phyloP scores from a whole-genome alignment of 2,888 invertebrate genomes.

The Prosopocoilus inquinatus region DNA sequence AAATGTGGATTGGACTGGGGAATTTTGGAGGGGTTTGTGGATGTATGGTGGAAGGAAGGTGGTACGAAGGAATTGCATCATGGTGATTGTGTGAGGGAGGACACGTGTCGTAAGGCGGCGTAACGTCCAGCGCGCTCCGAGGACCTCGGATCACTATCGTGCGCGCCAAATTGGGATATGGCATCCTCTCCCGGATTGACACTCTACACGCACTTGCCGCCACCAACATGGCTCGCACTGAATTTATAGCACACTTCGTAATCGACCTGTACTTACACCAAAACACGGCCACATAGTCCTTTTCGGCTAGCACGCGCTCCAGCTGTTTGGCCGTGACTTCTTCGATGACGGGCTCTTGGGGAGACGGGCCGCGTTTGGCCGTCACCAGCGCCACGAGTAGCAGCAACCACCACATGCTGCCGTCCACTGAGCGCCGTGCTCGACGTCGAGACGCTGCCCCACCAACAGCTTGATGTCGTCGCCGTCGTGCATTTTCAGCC shows the following conservation, averaged over 20 bases:
- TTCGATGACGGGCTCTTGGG: constrained; percentile 75
- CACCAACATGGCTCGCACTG: constrained; percentile 17
- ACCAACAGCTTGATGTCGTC: constrained; percentile 1
- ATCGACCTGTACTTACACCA: constrained; percentile 79
- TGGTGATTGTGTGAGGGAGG: constrained; percentile 18
- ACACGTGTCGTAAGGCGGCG: constrained; percentile 16
- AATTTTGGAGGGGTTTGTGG: no score
- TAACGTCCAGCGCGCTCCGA: constrained; percentile 18
- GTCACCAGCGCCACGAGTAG: constrained; percentile 57
- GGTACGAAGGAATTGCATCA: no score
- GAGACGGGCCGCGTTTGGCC: constrained; percentile 47
- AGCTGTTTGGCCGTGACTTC: constrained; percentile 91
- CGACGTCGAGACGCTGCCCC: constrained; percentile 42
- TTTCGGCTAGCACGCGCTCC: constrained; percentile 83
- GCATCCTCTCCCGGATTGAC: constrained; percentile 34
- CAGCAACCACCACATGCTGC: constrained; percentile 54
- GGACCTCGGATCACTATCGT: constrained; percentile 24
- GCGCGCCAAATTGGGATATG: constrained; percentile 50
- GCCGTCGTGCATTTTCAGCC: constrained; percentile 6
- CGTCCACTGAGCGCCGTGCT: constrained; percentile 43
- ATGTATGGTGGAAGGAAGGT: no score
- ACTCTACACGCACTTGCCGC: constrained; percentile 37
- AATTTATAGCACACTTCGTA: constrained; percentile 5
- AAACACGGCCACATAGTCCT: constrained; percentile 93
- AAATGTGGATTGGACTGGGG: no score